Evolutionary conservation across 2,888 invertebrate species (phyloP).

Genomic region (Anoplius nigerrimus): DNA sequence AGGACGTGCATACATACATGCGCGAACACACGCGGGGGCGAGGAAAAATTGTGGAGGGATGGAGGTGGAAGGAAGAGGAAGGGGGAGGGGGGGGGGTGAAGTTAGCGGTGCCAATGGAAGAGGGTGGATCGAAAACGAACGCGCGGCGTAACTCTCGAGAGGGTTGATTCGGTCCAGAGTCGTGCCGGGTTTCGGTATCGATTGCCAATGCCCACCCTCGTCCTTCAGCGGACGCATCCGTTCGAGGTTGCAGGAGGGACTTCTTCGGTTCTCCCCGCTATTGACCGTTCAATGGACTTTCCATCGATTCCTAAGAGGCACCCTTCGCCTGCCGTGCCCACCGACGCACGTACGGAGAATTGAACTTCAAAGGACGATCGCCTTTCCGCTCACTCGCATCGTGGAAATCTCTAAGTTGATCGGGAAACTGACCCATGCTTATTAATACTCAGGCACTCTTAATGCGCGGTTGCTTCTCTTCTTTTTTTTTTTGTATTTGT

Average conservation of each 20-base stretch:
- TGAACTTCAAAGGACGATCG: constrained; percentile 6
- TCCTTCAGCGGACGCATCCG: constrained; percentile 44
- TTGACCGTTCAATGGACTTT: constrained; percentile 39
- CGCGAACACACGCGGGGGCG: neutral
- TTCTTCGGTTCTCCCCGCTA: constrained; percentile 34
- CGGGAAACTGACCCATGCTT: too few relatives aligned
- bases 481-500: too few relatives aligned
- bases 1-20: constrained; percentile 4
- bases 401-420: too few relatives aligned
- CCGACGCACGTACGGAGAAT: constrained; percentile 7
- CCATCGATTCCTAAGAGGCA: constrained; percentile 21
- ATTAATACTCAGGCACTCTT: too few relatives aligned
- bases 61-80: neutral
- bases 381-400: neutral
- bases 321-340: neutral
- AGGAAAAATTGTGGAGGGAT: constrained; percentile 17
- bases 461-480: too few relatives aligned
- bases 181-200: constrained; percentile 43
- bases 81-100: neutral
- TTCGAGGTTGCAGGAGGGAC: constrained; percentile 30
- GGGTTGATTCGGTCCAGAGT: constrained; percentile 55
- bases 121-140: constrained; percentile 40
- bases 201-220: constrained; percentile 19
- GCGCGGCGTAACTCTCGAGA: constrained; percentile 47
- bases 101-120: neutral